These are phyloP conservation scores for Galemys pyrenaicus DNA, from an alignment of 2,113 vertebrate species.

Conservation along the genomic window DNA sequence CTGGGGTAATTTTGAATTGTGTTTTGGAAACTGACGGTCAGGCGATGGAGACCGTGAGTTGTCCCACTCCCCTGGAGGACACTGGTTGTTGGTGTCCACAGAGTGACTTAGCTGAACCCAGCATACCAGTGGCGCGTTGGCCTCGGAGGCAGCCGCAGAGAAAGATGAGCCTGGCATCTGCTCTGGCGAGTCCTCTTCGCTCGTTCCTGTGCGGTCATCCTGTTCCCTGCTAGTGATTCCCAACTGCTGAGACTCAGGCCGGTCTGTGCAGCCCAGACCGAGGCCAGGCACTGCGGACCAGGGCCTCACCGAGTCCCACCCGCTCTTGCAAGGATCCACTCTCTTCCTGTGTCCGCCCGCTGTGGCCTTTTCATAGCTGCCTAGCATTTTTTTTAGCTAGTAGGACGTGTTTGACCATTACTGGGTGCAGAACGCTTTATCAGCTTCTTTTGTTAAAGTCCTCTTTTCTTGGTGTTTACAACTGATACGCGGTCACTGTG, in stretches of 20 bases:
- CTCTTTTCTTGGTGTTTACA: background rate
- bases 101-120: rapidly evolving
- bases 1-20: background rate
- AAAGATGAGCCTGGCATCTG: no score
- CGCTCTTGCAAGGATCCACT: rapidly evolving
- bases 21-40: no score
- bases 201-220: no score
- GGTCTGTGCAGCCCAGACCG: no score
- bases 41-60: background rate
- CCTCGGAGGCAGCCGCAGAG: background rate
- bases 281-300: background rate
- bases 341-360: background rate
- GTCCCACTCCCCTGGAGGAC: background rate
- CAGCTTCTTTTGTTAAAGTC: background rate
- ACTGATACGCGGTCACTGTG: background rate
- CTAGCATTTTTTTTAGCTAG: background rate
- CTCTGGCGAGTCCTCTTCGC: no score
- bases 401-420: background rate
- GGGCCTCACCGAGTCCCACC: background rate
- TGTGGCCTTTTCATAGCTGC: no score
- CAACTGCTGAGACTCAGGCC: background rate
- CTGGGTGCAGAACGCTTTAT: background rate
- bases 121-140: rapidly evolving
- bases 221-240: background rate
- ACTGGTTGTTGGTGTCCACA: background rate